Evolutionary conservation across 1,140 invertebrate species (phyloP), one percentile per base, ranked within the genome.

Genomic region (Sycobia sp.): DNA sequence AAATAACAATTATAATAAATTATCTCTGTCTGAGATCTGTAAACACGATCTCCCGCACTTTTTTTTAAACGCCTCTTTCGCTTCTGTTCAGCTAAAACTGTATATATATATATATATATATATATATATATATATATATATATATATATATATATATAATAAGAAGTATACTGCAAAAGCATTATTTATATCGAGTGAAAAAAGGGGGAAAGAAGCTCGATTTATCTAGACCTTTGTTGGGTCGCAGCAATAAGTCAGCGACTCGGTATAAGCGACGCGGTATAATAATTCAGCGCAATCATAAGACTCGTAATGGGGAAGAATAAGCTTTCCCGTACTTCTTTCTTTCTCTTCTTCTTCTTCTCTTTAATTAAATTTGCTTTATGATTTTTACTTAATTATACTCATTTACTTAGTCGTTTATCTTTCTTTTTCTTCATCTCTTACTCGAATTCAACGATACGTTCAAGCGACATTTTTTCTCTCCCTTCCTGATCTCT

Each of bases 221-320:
- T 64, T 58, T 39, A 51, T 57, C 53, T 25, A 64, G 32, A 51
- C 29, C 46, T 49, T 51, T 43, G 34, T 55, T 50, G 51, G 43
- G 44, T 39, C 51, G 46, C 34, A 29, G n/a, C n/a, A n/a, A n/a
- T n/a, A n/a, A n/a, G n/a, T n/a, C n/a, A n/a, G n/a, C n/a, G n/a
- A n/a, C n/a, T n/a, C n/a, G n/a, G n/a, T n/a, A n/a, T n/a, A n/a
- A n/a, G n/a, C n/a, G n/a, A n/a, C n/a, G n/a, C n/a, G n/a, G n/a
- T n/a, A n/a, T n/a, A n/a, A 34, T 32, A 50, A 16, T 51, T 54
- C 36, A 63, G 38, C 44, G 44, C 38, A 49, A 49, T 49, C 34
- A 38, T 62, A 55, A 13, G 50, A n/a, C 59, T 53, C 25, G 16
- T 44, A 34, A 18, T 4, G 14, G 18, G 38, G 20, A 47, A 27